Conservation (phyloP, 2,797 vertebrate genomes). For the Acrocephalus scirpaceus region DNA sequence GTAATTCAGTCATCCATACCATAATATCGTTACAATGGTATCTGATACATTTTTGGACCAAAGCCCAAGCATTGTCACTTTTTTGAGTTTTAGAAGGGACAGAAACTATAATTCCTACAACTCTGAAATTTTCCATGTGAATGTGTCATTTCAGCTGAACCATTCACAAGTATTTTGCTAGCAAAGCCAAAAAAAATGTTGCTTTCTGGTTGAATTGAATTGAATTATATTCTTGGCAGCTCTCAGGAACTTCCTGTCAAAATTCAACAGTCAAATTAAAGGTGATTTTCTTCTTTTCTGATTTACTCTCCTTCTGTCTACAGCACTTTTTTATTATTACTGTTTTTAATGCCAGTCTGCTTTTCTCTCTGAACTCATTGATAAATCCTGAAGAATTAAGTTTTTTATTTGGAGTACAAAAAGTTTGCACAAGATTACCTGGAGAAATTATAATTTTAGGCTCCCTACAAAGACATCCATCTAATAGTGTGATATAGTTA, state of each 20-base stretch:
- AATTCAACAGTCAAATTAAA: not conserved
- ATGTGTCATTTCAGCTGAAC: not conserved
- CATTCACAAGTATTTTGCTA: not conserved
- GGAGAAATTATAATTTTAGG: not conserved
- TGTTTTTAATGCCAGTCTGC: not conserved
- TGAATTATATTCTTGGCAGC: not conserved
- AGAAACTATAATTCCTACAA: not conserved
- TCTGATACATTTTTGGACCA: not conserved
- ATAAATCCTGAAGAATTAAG: not conserved
- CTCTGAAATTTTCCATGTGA: not conserved
- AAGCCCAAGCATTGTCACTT: not conserved
- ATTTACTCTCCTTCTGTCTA: not conserved
- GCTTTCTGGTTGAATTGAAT: not conserved
- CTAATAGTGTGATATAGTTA: not conserved
- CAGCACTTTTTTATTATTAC: not conserved
- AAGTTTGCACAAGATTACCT: not conserved
- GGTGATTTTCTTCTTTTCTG: not conserved
- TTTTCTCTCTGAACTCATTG: not conserved
- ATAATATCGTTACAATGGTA: not conserved
- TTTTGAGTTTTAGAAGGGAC: not conserved
- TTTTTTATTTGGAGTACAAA: not conserved
- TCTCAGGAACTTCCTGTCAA: not conserved
- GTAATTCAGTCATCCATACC: not conserved
- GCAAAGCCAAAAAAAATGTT: not conserved
- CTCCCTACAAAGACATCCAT: not conserved